A percentile compares a stretch with the other conserved stretches of the same genome.
Evolutionary conservation across 1,140 invertebrate species (phyloP).

Genomic region (Zaprionus ornatus): DNA sequence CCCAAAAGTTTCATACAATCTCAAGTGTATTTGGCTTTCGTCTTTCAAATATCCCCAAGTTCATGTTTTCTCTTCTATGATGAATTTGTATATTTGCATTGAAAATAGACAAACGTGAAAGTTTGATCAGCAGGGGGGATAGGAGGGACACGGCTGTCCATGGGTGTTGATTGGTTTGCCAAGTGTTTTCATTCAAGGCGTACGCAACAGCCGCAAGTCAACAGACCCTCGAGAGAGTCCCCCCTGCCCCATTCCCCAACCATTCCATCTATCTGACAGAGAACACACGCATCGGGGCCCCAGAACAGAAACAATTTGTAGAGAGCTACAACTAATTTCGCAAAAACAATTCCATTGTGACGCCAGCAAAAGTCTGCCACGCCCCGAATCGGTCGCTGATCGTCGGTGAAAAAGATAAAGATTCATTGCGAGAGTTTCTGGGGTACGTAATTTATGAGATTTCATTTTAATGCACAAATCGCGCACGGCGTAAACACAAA

Average conservation of each 20-base stretch:
- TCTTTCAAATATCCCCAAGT: background rate
- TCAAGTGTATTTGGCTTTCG: conserved; percentile 23
- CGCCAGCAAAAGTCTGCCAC: conserved; percentile 6
- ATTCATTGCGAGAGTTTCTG: conserved; percentile 34
- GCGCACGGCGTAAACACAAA: conserved; percentile 37
- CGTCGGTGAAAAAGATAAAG: conserved; percentile 14
- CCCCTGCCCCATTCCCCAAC: background rate
- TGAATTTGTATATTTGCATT: conserved; percentile 73
- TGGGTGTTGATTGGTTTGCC: conserved; percentile 60
- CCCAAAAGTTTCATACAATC: background rate
- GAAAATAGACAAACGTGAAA: conserved; percentile 61
- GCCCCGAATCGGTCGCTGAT: background rate
- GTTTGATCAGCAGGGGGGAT: conserved; percentile 23
- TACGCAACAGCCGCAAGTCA: conserved; percentile 57
- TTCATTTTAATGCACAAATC: conserved; percentile 51
- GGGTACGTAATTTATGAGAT: conserved; percentile 63
- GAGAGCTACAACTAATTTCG: conserved; percentile 9
- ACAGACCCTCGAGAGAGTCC: conserved; percentile 42
- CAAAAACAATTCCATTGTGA: conserved; percentile 20
- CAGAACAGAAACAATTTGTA: background rate
- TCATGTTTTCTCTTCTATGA: conserved; percentile 37
- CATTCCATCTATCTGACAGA: conserved; percentile 8
- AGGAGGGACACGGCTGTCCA: background rate
- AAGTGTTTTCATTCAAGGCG: conserved; percentile 74
- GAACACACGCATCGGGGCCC: conserved; percentile 8